phyloP scores from a whole-genome alignment of 2,888 invertebrate species.

The Sericinus montela region DNA sequence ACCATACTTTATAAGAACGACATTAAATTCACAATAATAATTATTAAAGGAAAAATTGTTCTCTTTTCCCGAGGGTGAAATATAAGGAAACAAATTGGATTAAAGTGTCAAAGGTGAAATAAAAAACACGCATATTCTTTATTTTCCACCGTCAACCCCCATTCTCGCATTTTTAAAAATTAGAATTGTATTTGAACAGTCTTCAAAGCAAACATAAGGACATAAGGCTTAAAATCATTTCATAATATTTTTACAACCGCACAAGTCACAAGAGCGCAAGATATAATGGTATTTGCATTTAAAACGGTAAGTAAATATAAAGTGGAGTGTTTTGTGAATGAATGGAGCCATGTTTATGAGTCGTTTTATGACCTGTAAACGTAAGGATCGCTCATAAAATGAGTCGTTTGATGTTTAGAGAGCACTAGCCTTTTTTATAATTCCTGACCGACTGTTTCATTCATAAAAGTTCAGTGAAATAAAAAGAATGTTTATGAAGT shows the following conservation, averaged over 20 bases:
- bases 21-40: conserved; percentile 65
- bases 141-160: conserved; percentile 50
- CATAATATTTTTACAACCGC: conserved; percentile 34
- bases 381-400: conserved; percentile 73
- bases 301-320: conserved; percentile 71
- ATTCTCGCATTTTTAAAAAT: conserved; percentile 27
- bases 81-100: conserved; percentile 76
- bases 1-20: conserved; percentile 4
- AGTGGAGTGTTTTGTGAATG: conserved; percentile 67
- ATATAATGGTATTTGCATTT: conserved; percentile 71
- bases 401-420: conserved; percentile 55
- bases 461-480: conserved; percentile 4
- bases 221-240: conserved; percentile 39
- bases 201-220: conserved; percentile 19
- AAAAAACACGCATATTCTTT: conserved; percentile 67
- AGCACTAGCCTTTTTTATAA: conserved; percentile 29
- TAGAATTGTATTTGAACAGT: conserved; percentile 23
- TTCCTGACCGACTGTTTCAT: conserved; percentile 12
- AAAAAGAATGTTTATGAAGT: conserved; percentile 4
- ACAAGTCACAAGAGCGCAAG: conserved; percentile 47
- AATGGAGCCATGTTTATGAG: conserved; percentile 66
- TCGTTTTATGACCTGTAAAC: conserved; percentile 74
- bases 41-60: conserved; percentile 65
- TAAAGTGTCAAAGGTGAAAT: conserved; percentile 79
- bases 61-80: conserved; percentile 67